Conservation (phyloP, 1,140 invertebrate species). For the Lutraria rhynchaena region DNA sequence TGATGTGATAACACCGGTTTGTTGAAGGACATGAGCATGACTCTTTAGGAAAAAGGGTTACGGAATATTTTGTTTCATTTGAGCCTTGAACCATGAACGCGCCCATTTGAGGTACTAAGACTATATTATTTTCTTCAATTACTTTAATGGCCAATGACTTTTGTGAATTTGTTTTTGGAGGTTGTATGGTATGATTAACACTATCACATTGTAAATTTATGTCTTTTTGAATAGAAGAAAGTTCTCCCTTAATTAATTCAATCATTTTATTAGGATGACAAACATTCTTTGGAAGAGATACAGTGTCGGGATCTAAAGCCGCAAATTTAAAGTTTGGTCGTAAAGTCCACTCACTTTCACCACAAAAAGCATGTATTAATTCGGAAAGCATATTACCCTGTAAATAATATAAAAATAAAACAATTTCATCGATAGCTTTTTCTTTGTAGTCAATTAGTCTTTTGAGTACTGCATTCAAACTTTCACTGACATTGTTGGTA, state of each 20-base stretch:
- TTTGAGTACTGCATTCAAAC: conserved; percentile 22
- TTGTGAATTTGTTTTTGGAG: background rate
- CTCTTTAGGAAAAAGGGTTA: conserved; percentile 28
- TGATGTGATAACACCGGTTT: conserved; percentile 30
- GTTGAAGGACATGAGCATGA: conserved; percentile 19
- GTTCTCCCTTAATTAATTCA: conserved; percentile 43
- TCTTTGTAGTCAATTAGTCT: conserved; percentile 40
- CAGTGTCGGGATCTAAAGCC: conserved; percentile 14
- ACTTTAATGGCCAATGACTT: conserved; percentile 12
- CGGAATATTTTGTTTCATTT: conserved; percentile 17
- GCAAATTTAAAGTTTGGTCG: background rate
- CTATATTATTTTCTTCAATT: conserved; percentile 33
- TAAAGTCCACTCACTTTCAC: conserved; percentile 22
- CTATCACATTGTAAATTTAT: background rate
- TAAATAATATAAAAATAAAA: conserved; percentile 33
- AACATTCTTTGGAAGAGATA: conserved; percentile 14
- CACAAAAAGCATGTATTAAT: conserved; percentile 17
- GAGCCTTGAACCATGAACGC: conserved; percentile 38
- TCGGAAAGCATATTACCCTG: conserved; percentile 18
- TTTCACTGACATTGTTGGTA: conserved; percentile 14
- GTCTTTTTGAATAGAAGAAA: background rate
- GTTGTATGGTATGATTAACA: background rate
- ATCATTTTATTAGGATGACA: conserved; percentile 29
- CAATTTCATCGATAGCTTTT: conserved; percentile 12
- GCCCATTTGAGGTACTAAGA: conserved; percentile 33